These are phyloP conservation scores for Hipposideros larvatus DNA, from an alignment of 2,797 vertebrate genomes.

Conservation along the genomic window DNA sequence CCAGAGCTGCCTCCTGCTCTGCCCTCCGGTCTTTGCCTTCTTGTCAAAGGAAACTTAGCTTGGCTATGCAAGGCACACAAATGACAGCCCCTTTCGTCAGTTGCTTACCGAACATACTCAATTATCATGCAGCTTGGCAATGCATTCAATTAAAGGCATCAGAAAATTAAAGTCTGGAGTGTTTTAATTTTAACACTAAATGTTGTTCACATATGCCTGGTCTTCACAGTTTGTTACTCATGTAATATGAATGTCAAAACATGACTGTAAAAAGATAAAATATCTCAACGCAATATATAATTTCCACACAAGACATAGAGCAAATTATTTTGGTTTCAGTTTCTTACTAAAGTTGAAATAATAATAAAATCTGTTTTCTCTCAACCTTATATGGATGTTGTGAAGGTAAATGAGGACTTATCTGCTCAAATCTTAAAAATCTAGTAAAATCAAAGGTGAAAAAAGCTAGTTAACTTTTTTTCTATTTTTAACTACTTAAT, in stretches of 20 bases:
- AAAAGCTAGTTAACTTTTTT: neutral
- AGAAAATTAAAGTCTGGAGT: neutral
- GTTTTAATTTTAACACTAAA: neutral
- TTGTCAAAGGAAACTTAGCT: neutral
- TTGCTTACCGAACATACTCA: neutral
- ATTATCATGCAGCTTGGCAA: neutral
- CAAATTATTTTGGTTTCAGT: slow-evolving; percentile 3
- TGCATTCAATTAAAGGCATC: neutral
- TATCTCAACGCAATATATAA: neutral
- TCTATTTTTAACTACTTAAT: neutral
- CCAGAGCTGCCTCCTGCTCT: neutral
- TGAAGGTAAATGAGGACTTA: neutral
- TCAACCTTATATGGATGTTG: neutral
- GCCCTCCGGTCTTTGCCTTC: neutral
- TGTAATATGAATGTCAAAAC: neutral
- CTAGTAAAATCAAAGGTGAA: neutral
- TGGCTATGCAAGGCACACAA: neutral
- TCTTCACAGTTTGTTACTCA: slow-evolving; percentile 14
- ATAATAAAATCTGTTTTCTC: neutral
- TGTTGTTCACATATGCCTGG: neutral
- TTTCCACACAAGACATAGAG: neutral
- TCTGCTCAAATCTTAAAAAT: slow-evolving; percentile 35
- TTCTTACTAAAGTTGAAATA: slow-evolving; percentile 28
- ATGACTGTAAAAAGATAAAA: slow-evolving; percentile 31
- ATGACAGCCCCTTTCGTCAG: neutral